Conservation (phyloP, 2,888 invertebrate genomes). For the Epirrhoe tristata region DNA sequence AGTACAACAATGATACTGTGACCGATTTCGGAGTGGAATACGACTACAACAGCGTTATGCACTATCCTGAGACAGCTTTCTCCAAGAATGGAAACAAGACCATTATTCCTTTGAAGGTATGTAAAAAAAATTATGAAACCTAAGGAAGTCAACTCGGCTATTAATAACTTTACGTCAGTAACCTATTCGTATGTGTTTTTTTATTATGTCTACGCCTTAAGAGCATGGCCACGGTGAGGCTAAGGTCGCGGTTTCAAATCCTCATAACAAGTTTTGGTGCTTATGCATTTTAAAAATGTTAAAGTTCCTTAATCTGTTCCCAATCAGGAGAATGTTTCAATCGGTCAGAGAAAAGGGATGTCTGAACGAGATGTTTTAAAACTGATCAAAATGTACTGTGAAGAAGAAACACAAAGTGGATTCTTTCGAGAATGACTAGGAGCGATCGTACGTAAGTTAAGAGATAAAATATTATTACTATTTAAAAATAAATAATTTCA, state of each 20-base stretch:
- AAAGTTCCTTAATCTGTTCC: neutral
- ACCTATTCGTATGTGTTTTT: too few relatives aligned
- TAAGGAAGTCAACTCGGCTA: neutral
- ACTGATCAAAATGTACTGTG: conserved; percentile 76
- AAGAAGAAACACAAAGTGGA: conserved; percentile 48
- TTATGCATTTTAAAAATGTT: too few relatives aligned
- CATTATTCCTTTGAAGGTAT: conserved; percentile 84
- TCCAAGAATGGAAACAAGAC: conserved; percentile 88
- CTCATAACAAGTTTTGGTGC: too few relatives aligned
- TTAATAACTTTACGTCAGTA: too few relatives aligned
- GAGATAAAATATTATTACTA: conserved; percentile 5
- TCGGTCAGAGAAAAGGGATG: conserved; percentile 74
- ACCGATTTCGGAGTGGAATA: conserved; percentile 88
- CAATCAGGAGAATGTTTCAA: conserved; percentile 63
- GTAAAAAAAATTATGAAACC: too few relatives aligned
- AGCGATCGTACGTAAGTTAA: conserved; percentile 5
- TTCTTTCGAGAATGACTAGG: conserved; percentile 38
- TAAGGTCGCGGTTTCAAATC: too few relatives aligned
- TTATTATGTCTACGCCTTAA: too few relatives aligned
- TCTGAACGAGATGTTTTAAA: conserved; percentile 72
- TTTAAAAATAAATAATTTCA: conserved; percentile 11
- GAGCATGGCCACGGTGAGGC: too few relatives aligned
- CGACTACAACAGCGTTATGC: conserved; percentile 91
- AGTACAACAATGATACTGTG: conserved; percentile 87
- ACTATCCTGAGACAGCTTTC: conserved; percentile 89